Conservation (phyloP, 2,113 vertebrate species). For the Scolopax mira region DNA sequence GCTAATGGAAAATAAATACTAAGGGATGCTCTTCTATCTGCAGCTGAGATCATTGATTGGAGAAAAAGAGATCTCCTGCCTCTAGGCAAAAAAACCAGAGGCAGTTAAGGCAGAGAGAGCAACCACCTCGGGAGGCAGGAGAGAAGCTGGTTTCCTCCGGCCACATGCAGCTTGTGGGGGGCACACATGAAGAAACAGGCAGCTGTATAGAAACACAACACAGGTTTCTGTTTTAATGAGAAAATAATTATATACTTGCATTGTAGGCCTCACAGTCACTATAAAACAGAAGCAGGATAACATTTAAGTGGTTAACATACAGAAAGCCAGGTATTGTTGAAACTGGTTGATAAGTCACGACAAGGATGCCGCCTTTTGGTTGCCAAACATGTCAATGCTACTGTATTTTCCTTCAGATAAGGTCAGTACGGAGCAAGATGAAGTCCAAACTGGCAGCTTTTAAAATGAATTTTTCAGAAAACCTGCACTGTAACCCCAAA, state of each 20-base stretch:
- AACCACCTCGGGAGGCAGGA: not conserved
- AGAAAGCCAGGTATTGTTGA: conserved; percentile 71
- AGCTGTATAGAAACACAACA: conserved; percentile 65
- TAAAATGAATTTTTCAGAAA: conserved; percentile 63
- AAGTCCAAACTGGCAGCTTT: conserved; percentile 62
- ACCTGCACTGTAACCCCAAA: conserved; percentile 66
- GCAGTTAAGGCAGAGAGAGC: rapidly evolving
- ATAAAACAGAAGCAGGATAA: conserved; percentile 90
- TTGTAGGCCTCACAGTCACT: conserved; percentile 88
- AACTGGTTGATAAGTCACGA: conserved; percentile 65
- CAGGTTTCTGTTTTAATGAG: conserved; percentile 92
- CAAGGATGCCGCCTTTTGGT: conserved; percentile 50
- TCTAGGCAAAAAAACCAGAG: not conserved
- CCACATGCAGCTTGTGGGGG: not conserved
- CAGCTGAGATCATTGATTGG: not conserved
- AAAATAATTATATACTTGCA: conserved; percentile 95
- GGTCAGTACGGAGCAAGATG: conserved; percentile 58
- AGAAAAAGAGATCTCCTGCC: not conserved
- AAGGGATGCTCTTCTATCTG: not conserved
- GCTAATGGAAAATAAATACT: not conserved
- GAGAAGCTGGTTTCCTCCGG: not conserved
- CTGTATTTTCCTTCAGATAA: conserved; percentile 17
- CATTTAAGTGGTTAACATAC: conserved; percentile 90
- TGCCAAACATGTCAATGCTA: conserved; percentile 54
- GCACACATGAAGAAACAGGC: not conserved